These are phyloP conservation scores for Aromia moschata DNA, from an alignment of 2,888 invertebrate genomes.

Conservation along the genomic window DNA sequence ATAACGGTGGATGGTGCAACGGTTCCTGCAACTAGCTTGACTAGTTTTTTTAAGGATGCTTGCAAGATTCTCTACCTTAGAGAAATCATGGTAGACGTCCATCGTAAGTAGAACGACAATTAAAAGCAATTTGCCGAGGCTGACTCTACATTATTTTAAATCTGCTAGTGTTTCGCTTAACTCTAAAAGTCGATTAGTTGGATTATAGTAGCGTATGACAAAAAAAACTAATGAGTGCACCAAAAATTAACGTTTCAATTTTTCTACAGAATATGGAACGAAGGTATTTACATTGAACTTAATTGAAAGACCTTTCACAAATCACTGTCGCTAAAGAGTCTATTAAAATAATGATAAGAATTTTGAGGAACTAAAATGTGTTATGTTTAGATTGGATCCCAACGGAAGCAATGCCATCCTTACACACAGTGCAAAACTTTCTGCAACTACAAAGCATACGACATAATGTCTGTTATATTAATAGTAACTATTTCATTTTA, in stretches of 20 bases:
- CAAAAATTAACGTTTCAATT: too few relatives aligned
- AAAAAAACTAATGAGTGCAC: too few relatives aligned
- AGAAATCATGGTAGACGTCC: not conserved
- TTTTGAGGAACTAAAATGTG: not conserved
- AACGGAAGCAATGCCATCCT: not conserved
- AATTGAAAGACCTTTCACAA: too few relatives aligned
- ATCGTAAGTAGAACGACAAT: too few relatives aligned
- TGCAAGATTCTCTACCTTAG: slow-evolving; percentile 5
- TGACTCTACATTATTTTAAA: too few relatives aligned
- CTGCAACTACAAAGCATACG: not conserved
- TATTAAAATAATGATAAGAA: not conserved
- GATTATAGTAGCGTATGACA: too few relatives aligned
- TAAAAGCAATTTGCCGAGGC: too few relatives aligned
- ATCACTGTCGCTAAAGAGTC: too few relatives aligned
- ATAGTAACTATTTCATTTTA: not conserved
- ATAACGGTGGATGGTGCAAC: slow-evolving; percentile 19
- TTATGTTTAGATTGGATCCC: not conserved
- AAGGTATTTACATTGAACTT: too few relatives aligned
- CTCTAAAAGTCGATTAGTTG: too few relatives aligned
- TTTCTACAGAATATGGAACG: too few relatives aligned
- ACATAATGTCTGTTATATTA: not conserved
- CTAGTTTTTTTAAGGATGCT: slow-evolving; percentile 7
- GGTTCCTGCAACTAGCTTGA: slow-evolving; percentile 9
- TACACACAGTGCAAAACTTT: not conserved
- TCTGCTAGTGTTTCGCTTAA: too few relatives aligned